Evolutionary conservation across 2,113 vertebrate species (phyloP).

Genomic region (Syngnathus floridae): DNA sequence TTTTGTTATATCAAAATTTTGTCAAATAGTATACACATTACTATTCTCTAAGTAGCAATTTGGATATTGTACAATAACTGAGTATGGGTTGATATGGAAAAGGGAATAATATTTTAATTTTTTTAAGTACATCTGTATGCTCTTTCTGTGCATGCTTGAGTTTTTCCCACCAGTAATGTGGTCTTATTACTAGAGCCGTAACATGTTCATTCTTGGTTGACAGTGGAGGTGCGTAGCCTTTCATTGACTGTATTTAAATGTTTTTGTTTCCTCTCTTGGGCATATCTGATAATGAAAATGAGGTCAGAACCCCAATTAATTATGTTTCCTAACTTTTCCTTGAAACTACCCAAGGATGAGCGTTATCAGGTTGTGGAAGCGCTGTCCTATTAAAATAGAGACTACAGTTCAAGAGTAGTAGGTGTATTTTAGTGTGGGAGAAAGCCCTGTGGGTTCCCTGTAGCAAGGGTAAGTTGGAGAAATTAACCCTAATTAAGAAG

Average conservation of each 20-base stretch:
- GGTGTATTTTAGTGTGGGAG: not conserved
- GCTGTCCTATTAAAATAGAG: not conserved
- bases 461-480: not conserved
- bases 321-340: not conserved
- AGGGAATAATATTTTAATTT: not conserved
- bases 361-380: slow-evolving; percentile 1
- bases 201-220: not conserved
- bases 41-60: not conserved
- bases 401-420: slow-evolving; percentile 3
- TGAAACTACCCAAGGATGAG: not conserved
- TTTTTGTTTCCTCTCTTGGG: not conserved
- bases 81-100: not conserved
- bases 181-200: not conserved
- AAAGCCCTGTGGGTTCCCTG: not conserved
- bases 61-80: not conserved
- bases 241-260: not conserved
- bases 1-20: not conserved
- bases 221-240: not conserved
- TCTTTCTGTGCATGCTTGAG: not conserved
- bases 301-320: slow-evolving; percentile 1
- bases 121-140: not conserved
- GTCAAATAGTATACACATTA: not conserved
- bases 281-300: not conserved
- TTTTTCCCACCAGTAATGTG: not conserved
- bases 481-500: not conserved